phyloP scores from a whole-genome alignment of 2,113 vertebrate genomes.

The Ascaphus truei region DNA sequence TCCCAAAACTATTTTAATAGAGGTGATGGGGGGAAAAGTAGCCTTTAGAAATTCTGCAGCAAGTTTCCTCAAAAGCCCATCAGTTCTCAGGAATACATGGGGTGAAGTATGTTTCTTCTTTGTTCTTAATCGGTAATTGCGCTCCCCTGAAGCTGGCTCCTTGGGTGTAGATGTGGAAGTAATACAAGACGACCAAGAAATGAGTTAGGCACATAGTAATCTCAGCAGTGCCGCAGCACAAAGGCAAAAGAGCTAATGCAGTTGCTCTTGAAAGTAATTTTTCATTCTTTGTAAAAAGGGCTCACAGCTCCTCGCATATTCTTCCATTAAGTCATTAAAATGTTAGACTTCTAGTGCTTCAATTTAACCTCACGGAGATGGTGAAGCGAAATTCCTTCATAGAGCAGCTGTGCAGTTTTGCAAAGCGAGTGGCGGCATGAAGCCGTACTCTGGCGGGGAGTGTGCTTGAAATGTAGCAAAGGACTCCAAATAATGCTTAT shows the following conservation, averaged over 20 bases:
- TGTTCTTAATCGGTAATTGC: constrained; percentile 44
- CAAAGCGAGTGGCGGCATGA: not conserved
- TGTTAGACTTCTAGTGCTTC: constrained; percentile 17
- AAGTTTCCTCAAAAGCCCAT: constrained; percentile 35
- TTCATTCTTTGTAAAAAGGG: constrained; percentile 11
- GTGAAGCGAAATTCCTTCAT: not conserved
- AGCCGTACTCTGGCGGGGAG: rapidly evolving
- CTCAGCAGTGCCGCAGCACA: constrained; percentile 27
- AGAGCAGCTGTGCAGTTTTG: rapidly evolving
- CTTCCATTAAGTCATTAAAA: constrained; percentile 33
- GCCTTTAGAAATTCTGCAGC: constrained; percentile 28
- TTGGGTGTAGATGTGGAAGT: constrained; percentile 43
- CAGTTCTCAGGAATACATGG: not conserved
- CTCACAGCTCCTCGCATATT: constrained; percentile 7
- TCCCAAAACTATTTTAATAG: constrained; percentile 14
- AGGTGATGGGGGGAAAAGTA: not conserved
- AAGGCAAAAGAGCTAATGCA: constrained; percentile 37
- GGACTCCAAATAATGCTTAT: no score
- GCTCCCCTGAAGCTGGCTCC: constrained; percentile 14
- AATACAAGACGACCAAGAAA: constrained; percentile 33
- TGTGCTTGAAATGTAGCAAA: not conserved
- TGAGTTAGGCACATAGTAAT: constrained; percentile 33
- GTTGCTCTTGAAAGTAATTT: constrained; percentile 37
- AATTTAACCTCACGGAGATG: constrained; percentile 13
- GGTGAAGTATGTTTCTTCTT: not conserved